Percentiles rank a stretch among this genome's conserved stretches.
Evolutionary conservation across 2,797 vertebrate genomes (phyloP).

Genomic region (Gymnothorax reevesii): DNA sequence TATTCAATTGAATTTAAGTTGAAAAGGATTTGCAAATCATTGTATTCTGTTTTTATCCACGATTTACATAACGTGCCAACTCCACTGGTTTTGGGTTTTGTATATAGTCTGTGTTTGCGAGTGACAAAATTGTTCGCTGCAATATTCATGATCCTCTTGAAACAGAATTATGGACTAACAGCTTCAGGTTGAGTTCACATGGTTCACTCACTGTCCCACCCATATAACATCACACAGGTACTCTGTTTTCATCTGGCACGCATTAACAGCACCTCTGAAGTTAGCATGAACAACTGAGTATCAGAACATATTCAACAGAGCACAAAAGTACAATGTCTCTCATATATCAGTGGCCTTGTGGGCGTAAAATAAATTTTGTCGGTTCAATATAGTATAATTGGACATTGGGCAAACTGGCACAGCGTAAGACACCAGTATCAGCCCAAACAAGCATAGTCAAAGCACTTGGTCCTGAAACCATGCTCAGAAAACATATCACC

Average conservation of each 20-base stretch:
- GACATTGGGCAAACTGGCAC: too few relatives aligned
- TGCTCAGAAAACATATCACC: too few relatives aligned
- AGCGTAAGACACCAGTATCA: too few relatives aligned
- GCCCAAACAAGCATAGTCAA: too few relatives aligned
- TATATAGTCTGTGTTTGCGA: slow-evolving; percentile 37
- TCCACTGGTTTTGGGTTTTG: too few relatives aligned
- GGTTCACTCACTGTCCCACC: not conserved
- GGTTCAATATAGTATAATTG: not conserved
- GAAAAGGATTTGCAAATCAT: too few relatives aligned
- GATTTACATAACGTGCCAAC: too few relatives aligned
- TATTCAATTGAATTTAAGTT: too few relatives aligned
- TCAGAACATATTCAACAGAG: not conserved
- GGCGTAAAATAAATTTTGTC: not conserved
- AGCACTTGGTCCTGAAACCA: too few relatives aligned
- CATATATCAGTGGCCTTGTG: not conserved
- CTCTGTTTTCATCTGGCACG: not conserved
- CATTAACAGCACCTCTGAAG: not conserved
- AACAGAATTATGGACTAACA: not conserved
- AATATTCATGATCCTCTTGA: slow-evolving; percentile 60
- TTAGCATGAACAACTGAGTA: not conserved
- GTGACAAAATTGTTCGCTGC: slow-evolving; percentile 23
- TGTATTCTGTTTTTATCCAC: too few relatives aligned
- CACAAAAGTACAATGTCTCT: not conserved
- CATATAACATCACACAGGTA: too few relatives aligned
- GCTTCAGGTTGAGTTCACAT: not conserved